Percentiles rank a stretch among this genome's conserved stretches.
Evolutionary conservation across 2,113 vertebrate species (phyloP).

Genomic region (Geococcyx californianus): DNA sequence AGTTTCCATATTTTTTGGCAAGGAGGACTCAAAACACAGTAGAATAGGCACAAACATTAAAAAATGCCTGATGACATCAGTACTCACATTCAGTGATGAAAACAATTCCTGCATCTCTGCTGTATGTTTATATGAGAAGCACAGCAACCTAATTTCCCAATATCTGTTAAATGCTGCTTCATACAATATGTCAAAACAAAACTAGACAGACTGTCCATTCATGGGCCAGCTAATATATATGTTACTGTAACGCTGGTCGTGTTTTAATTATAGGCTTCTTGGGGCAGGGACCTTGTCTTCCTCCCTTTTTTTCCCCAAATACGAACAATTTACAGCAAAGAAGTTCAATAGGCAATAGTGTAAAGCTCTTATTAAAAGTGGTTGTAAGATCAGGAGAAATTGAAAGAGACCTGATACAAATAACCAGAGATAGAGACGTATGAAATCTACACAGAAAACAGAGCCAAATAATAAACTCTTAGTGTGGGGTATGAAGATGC

Average conservation of each 20-base stretch:
- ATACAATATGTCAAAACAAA: conserved; percentile 33
- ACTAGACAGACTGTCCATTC: conserved; percentile 54
- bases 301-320: background rate
- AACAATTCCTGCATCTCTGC: conserved; percentile 7
- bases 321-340: background rate
- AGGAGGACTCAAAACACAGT: background rate
- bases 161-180: conserved; percentile 36
- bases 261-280: conserved; percentile 18
- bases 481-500: background rate
- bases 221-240: background rate
- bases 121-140: background rate
- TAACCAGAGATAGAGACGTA: background rate
- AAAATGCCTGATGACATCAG: background rate
- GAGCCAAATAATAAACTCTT: background rate
- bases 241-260: conserved; percentile 4
- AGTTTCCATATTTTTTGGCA: background rate
- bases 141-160: conserved; percentile 8
- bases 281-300: background rate
- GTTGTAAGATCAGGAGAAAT: background rate
- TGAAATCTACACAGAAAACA: background rate
- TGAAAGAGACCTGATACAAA: background rate
- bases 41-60: background rate
- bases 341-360: background rate
- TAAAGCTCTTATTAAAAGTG: background rate
- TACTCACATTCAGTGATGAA: background rate